Evolutionary conservation across 37 sponge, comb jelly and placozoan species (phyloP).

Genomic region (Ianthella basta): DNA sequence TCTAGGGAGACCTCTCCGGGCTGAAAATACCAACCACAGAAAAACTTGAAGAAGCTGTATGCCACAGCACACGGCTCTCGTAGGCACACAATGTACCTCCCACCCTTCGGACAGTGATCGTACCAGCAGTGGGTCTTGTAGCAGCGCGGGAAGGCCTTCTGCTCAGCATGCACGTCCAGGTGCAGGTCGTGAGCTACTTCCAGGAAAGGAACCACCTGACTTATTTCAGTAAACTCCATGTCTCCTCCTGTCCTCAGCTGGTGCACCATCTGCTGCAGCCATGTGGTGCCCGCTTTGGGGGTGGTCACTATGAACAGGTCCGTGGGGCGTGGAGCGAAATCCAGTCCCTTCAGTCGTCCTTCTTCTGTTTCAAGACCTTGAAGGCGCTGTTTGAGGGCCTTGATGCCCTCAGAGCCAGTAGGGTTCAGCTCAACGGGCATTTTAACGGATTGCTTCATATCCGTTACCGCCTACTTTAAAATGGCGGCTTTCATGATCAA

Average conservation of each 20-base stretch:
- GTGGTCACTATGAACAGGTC: slow-evolving; percentile 4
- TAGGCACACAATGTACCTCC: slow-evolving; percentile 17
- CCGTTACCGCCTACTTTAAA: too few relatives aligned
- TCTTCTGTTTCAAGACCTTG: background rate
- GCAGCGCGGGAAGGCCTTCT: slow-evolving; percentile 19
- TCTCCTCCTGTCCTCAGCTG: slow-evolving; percentile 18
- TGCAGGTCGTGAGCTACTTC: background rate
- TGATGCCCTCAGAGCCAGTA: too few relatives aligned
- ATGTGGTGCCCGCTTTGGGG: background rate
- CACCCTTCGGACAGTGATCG: slow-evolving; percentile 9
- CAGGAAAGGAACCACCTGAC: background rate
- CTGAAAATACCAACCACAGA: background rate
- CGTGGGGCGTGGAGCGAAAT: background rate
- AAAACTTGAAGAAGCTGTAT: background rate
- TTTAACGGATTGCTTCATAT: too few relatives aligned
- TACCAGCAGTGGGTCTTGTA: slow-evolving; percentile 37
- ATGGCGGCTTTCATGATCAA: too few relatives aligned
- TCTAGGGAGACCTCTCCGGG: slow-evolving; percentile 11
- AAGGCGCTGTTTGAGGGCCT: too few relatives aligned
- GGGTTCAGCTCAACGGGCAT: too few relatives aligned
- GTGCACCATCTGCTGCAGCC: slow-evolving; percentile 19
- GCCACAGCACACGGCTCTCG: slow-evolving; percentile 30
- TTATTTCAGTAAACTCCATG: background rate
- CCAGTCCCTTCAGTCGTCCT: background rate
- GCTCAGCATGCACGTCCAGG: background rate